Evolutionary conservation across 2,113 vertebrate species (phyloP).

Genomic region (Antigone vipio): DNA sequence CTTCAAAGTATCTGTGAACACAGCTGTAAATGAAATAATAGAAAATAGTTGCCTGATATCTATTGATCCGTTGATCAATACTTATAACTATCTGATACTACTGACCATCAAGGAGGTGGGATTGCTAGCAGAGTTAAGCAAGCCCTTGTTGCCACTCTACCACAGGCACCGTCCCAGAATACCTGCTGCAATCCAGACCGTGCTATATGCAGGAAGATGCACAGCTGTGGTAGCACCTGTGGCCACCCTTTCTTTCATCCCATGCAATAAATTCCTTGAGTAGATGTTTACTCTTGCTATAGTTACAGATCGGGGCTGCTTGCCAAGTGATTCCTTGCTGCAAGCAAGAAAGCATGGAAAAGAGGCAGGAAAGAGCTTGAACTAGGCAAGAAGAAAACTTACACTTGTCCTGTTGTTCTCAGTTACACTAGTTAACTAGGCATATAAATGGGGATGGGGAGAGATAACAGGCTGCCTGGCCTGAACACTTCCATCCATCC

Average conservation of each 20-base stretch:
- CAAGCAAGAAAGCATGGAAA: not conserved
- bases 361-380: not conserved
- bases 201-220: not conserved
- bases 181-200: accelerated
- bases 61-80: not conserved
- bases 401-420: not conserved
- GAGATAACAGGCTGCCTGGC: not conserved
- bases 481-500: not conserved
- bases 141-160: not conserved
- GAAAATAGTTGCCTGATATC: not conserved
- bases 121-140: not conserved
- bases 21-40: not conserved
- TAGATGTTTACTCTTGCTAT: not conserved
- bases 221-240: not conserved
- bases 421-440: not conserved
- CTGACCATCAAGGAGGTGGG: not conserved
- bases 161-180: not conserved
- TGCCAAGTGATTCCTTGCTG: not conserved
- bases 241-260: not conserved
- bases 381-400: not conserved
- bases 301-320: not conserved
- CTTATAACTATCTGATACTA: not conserved
- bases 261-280: not conserved
- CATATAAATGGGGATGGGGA: not conserved
- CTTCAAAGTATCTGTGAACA: not conserved